These are phyloP conservation scores for Syritta pipiens DNA, from an alignment of 2,888 invertebrate genomes.

Conservation along the genomic window DNA sequence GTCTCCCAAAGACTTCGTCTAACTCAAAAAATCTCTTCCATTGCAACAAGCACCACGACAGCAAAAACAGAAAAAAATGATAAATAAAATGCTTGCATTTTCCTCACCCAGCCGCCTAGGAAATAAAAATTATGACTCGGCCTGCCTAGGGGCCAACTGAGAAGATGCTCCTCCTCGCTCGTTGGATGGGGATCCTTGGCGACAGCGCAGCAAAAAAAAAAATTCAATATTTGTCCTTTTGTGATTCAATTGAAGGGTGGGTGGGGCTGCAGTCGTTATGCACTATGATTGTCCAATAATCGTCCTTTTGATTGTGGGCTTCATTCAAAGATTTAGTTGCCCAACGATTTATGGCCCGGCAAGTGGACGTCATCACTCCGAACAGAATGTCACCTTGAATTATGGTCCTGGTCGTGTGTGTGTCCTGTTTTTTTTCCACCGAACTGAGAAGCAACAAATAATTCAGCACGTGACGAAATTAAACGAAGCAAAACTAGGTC, in stretches of 20 bases:
- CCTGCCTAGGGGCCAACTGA: no score
- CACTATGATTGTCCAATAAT: slow-evolving; percentile 65
- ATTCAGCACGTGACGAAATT: slow-evolving; percentile 47
- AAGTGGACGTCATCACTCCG: neutral
- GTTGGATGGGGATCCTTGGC: slow-evolving; percentile 52
- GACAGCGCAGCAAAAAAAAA: slow-evolving; percentile 23
- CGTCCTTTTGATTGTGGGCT: slow-evolving; percentile 41
- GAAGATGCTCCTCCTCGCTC: slow-evolving; percentile 35
- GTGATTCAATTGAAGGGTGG: slow-evolving; percentile 59
- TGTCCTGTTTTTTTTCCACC: slow-evolving; percentile 29
- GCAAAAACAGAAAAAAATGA: no score
- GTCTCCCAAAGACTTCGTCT: no score
- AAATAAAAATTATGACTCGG: no score
- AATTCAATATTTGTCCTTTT: slow-evolving; percentile 59
- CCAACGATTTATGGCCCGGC: slow-evolving; percentile 32
- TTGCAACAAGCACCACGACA: no score
- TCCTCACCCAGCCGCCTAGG: no score
- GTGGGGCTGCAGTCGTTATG: slow-evolving; percentile 55
- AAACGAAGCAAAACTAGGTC: slow-evolving; percentile 9
- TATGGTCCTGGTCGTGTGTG: neutral
- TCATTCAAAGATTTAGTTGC: slow-evolving; percentile 38
- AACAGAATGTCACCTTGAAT: slow-evolving; percentile 24
- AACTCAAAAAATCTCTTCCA: no score
- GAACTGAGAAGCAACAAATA: slow-evolving; percentile 29
- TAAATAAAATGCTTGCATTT: no score